A percentile compares a stretch with the other conserved stretches of the same genome.
phyloP scores from a whole-genome alignment of 2,888 invertebrate genomes.

The Campoplex nolae region DNA sequence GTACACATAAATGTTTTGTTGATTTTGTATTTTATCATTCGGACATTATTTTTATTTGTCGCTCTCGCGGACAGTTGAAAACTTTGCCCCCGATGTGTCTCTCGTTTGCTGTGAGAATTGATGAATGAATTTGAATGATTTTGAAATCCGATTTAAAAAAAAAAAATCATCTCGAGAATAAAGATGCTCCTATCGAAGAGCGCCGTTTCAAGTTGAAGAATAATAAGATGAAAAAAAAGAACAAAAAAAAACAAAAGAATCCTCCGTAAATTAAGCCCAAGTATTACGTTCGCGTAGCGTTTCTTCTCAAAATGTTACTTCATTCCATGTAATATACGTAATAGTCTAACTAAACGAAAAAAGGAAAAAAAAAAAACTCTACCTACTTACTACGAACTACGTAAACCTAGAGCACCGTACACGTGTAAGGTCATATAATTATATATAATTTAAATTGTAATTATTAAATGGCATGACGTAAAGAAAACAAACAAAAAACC shows the following conservation, averaged over 20 bases:
- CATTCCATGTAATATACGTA: constrained; percentile 85
- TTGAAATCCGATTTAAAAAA: constrained; percentile 18
- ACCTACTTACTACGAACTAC: constrained; percentile 82
- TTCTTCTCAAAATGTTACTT: constrained; percentile 81
- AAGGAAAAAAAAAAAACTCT: constrained; percentile 42
- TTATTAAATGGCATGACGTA: constrained; percentile 85
- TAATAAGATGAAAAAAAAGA: constrained; percentile 13
- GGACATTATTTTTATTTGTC: constrained; percentile 30
- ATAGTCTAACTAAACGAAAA: constrained; percentile 82
- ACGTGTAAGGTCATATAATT: constrained; percentile 83
- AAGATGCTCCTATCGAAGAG: constrained; percentile 40
- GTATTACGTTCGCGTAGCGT: constrained; percentile 84
- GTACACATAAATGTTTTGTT: constrained; percentile 58
- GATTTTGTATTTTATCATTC: constrained; percentile 50
- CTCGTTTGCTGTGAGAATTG: constrained; percentile 25
- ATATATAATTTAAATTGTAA: constrained; percentile 84
- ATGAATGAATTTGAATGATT: constrained; percentile 30
- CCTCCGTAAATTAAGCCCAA: constrained; percentile 82
- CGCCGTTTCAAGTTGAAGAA: constrained; percentile 1
- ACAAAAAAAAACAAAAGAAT: constrained; percentile 53
- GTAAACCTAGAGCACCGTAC: constrained; percentile 84
- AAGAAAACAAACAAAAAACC: constrained; percentile 72
- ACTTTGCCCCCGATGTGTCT: constrained; percentile 38
- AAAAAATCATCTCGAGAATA: constrained; percentile 35
- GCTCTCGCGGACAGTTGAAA: constrained; percentile 50